Evolutionary conservation across 2,113 vertebrate species (phyloP).

Genomic region (Pogona vitticeps): DNA sequence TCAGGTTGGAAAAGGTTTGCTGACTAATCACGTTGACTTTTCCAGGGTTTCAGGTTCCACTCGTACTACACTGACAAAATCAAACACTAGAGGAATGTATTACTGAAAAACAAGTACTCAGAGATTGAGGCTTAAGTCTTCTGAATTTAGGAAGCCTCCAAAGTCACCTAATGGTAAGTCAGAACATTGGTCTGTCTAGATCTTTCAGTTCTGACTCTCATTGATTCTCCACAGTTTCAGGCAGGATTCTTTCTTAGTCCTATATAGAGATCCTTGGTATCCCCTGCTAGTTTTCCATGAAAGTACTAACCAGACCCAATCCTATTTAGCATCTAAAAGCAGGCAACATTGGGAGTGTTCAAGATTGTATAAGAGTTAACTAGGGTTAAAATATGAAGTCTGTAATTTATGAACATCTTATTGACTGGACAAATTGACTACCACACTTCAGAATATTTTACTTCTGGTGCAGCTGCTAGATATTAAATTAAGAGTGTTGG

Average conservation of each 20-base stretch:
- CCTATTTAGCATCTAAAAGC: too few relatives aligned
- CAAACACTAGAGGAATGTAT: background rate
- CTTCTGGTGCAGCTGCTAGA: background rate
- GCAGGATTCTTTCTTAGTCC: background rate
- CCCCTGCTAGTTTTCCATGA: too few relatives aligned
- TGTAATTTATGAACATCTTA: background rate
- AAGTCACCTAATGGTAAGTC: too few relatives aligned
- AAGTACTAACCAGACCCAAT: too few relatives aligned
- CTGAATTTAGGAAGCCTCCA: background rate
- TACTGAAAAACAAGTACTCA: background rate
- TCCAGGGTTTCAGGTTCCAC: background rate
- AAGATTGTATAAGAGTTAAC: background rate
- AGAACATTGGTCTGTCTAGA: background rate
- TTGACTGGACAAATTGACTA: too few relatives aligned
- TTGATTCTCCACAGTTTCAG: background rate
- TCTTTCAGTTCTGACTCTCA: background rate
- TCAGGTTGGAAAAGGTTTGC: too few relatives aligned
- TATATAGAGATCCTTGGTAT: too few relatives aligned
- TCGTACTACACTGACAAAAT: background rate
- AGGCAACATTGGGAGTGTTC: too few relatives aligned
- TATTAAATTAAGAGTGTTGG: too few relatives aligned
- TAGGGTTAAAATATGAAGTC: background rate
- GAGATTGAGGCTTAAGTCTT: background rate
- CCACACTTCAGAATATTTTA: background rate
- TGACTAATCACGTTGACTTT: background rate